Evolutionary conservation across 2,888 invertebrate species (phyloP).

Genomic region (Colostygia pectinataria): DNA sequence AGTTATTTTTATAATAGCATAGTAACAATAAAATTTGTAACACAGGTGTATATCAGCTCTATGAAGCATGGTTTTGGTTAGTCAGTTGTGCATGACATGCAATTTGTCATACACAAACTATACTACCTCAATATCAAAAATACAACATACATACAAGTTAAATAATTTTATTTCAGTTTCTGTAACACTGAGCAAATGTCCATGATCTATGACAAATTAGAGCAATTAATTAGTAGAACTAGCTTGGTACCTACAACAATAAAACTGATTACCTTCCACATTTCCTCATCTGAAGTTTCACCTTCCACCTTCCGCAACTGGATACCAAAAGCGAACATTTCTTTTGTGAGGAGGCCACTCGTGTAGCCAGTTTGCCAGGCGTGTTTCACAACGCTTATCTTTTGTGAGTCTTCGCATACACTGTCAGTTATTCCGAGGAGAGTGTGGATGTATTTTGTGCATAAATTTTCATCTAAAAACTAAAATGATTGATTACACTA

Average conservation of each 20-base stretch:
- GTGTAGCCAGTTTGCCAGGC: constrained; percentile 71
- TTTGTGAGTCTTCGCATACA: constrained; percentile 57
- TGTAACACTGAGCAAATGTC: too few relatives aligned
- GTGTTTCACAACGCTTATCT: constrained; percentile 62
- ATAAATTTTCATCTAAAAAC: constrained; percentile 69
- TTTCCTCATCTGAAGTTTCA: constrained; percentile 50
- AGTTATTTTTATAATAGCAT: too few relatives aligned
- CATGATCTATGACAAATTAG: too few relatives aligned
- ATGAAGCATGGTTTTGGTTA: too few relatives aligned
- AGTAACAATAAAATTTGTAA: too few relatives aligned
- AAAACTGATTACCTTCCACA: constrained; percentile 52
- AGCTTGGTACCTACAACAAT: too few relatives aligned
- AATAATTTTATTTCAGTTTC: too few relatives aligned
- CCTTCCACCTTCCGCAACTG: constrained; percentile 62
- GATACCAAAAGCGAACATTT: constrained; percentile 73
- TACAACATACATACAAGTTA: neutral
- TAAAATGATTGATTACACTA: constrained; percentile 29
- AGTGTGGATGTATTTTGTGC: constrained; percentile 68
- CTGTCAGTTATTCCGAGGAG: constrained; percentile 54
- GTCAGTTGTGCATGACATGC: too few relatives aligned
- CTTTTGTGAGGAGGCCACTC: constrained; percentile 59
- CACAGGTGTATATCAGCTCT: too few relatives aligned
- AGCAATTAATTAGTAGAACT: too few relatives aligned
- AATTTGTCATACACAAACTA: too few relatives aligned
- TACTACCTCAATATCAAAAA: too few relatives aligned